Conservation (phyloP, 2,888 invertebrate genomes). For the Diaprepes abbreviatus region DNA sequence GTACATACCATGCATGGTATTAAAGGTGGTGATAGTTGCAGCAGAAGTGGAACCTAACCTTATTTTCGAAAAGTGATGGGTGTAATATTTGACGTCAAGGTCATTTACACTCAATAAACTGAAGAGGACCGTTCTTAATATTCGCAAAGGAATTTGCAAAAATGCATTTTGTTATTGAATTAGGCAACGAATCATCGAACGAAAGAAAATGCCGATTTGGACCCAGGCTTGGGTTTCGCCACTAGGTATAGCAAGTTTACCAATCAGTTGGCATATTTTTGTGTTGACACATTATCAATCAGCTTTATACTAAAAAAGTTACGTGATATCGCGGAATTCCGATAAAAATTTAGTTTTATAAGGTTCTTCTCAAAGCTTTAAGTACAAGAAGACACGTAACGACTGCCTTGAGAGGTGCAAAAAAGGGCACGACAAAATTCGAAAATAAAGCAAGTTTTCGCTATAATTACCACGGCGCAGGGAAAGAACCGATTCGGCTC, state of each 20-base stretch:
- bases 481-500: slow-evolving; percentile 49
- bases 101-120: slow-evolving; percentile 60
- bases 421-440: slow-evolving; percentile 30
- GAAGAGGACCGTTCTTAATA: slow-evolving; percentile 45
- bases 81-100: slow-evolving; percentile 67
- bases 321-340: slow-evolving; percentile 36
- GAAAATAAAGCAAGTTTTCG: slow-evolving; percentile 27
- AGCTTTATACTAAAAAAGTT: slow-evolving; percentile 30
- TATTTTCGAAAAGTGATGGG: slow-evolving; percentile 66
- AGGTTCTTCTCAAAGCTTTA: no score
- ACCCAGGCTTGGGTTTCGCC: slow-evolving; percentile 14
- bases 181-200: slow-evolving; percentile 5
- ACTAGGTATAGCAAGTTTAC: slow-evolving; percentile 20
- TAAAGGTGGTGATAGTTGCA: slow-evolving; percentile 65
- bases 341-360: no score
- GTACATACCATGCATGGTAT: slow-evolving; percentile 65
- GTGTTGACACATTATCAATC: slow-evolving; percentile 43
- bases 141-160: slow-evolving; percentile 30
- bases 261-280: slow-evolving; percentile 46
- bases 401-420: neutral
- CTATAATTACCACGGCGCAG: slow-evolving; percentile 38
- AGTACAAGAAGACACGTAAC: slow-evolving; percentile 18
- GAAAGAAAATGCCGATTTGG: slow-evolving; percentile 26
- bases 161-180: slow-evolving; percentile 29
- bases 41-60: slow-evolving; percentile 65